These are phyloP conservation scores for Spilogale gracilis DNA, from an alignment of 2,113 vertebrate species.

Conservation along the genomic window DNA sequence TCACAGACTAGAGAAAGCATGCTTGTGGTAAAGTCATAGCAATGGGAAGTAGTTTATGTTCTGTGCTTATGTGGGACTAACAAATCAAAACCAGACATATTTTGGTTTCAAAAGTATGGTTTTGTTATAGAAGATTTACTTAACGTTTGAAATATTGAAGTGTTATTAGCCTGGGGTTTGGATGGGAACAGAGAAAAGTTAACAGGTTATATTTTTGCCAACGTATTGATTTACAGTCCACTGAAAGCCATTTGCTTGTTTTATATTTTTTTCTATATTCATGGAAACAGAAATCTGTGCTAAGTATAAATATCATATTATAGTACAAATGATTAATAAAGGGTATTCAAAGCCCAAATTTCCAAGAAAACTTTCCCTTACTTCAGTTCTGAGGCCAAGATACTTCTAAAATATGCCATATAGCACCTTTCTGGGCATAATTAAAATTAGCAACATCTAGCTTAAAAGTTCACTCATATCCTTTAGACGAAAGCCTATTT, in stretches of 20 bases:
- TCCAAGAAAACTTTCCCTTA: constrained; percentile 54
- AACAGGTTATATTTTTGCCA: constrained; percentile 75
- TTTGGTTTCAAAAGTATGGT: constrained; percentile 77
- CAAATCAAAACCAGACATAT: constrained; percentile 82
- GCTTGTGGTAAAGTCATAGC: constrained; percentile 67
- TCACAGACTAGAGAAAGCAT: constrained; percentile 63
- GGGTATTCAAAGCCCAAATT: not conserved
- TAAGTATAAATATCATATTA: constrained; percentile 55
- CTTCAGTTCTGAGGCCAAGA: not conserved
- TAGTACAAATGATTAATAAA: not conserved
- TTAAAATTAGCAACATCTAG: constrained; percentile 28
- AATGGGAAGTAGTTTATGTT: constrained; percentile 77
- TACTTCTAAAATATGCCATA: not conserved
- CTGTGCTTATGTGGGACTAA: constrained; percentile 69
- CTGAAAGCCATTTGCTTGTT: constrained; percentile 46
- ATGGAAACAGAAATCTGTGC: constrained; percentile 16
- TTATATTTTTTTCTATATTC: constrained; percentile 10
- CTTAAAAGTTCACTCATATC: not conserved
- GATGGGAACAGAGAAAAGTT: constrained; percentile 74
- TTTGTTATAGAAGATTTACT: constrained; percentile 77
- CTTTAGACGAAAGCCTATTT: not conserved
- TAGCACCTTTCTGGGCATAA: not conserved
- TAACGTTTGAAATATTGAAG: constrained; percentile 77
- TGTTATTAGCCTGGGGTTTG: constrained; percentile 75
- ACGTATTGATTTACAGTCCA: constrained; percentile 75